Base-by-base conservation (phyloP, 2,113 vertebrate species). In the Mirza zaza region DNA sequence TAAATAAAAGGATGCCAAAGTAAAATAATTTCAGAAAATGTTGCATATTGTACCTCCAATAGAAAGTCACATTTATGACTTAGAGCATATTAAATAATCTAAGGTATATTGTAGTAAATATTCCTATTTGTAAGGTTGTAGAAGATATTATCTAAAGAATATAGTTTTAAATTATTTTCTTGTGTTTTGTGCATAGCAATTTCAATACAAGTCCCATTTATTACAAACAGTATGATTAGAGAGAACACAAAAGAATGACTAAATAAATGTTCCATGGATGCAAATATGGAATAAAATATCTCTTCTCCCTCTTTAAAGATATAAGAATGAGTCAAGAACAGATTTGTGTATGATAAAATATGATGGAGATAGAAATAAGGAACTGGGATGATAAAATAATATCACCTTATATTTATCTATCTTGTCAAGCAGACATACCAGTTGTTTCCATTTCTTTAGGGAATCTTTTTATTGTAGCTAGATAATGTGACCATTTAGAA, bases 21-120 rank as follows among this genome's bases (percentile, higher is more conserved):
- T 83, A 34, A 59, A 91, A 81, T 63, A 29, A 63, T 61, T 87
- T 68, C 42, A 83, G 57, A 92, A 97, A 87, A 42, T 23, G n/a
- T 1, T 55, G 5, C 0, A 4, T 29, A 20, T 1, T 87, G 0
- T 11, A 27, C 4, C 34, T 10, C 32, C 25, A 36, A 14, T 55
- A 57, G 34, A 71, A 52, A 87, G 23, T 71, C 68, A 82, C 39
- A 77, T 75, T 48, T 48, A 39, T 27, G 34, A 1, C 4, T 48
- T 73, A 4, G 55, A 5, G 4, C 55, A 39, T 87, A 6, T n/a
- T 82, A 18, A 59, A 67, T 79, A 14, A 8, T 82, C 48, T 39
- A 81, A 76, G 32, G 71, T 76, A 17, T 45, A 1, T n/a, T 57
- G 1, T 0, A 52, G 57, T 14, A 48, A 93, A 57, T 65, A 15